phyloP scores from a whole-genome alignment of 2,797 vertebrate species.

The Stomatorhinus walkeri region DNA sequence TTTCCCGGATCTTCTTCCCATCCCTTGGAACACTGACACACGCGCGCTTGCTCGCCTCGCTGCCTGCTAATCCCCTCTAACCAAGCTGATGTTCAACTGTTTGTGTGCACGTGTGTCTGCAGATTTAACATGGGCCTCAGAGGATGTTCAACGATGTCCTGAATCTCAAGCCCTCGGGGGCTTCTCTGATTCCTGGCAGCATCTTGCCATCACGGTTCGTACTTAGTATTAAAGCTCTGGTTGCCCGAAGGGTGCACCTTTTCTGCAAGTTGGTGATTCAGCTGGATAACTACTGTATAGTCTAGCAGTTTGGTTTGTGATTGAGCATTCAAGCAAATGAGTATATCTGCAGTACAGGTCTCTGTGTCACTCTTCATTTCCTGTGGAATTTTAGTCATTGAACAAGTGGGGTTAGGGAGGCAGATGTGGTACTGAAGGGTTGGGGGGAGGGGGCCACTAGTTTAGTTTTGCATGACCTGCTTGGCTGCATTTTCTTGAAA shows the following conservation, averaged over 20 bases:
- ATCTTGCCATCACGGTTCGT: background rate
- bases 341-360: background rate
- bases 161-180: background rate
- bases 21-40: background rate
- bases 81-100: slow-evolving; percentile 28
- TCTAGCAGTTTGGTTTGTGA: background rate
- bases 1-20: background rate
- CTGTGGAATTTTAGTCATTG: background rate
- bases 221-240: background rate
- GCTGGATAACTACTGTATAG: background rate
- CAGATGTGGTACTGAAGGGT: background rate
- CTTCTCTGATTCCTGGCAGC: background rate
- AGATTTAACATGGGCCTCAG: background rate
- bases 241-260: background rate
- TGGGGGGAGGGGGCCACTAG: background rate
- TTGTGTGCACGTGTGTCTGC: background rate
- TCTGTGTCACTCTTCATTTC: background rate
- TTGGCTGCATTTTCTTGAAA: background rate
- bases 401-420: background rate
- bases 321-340: background rate
- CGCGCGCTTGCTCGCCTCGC: background rate
- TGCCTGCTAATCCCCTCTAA: background rate
- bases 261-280: background rate
- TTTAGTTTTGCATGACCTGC: background rate
- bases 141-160: background rate